These are phyloP conservation scores for Sparus aurata DNA, from an alignment of 2,797 vertebrate genomes.

Conservation along the genomic window DNA sequence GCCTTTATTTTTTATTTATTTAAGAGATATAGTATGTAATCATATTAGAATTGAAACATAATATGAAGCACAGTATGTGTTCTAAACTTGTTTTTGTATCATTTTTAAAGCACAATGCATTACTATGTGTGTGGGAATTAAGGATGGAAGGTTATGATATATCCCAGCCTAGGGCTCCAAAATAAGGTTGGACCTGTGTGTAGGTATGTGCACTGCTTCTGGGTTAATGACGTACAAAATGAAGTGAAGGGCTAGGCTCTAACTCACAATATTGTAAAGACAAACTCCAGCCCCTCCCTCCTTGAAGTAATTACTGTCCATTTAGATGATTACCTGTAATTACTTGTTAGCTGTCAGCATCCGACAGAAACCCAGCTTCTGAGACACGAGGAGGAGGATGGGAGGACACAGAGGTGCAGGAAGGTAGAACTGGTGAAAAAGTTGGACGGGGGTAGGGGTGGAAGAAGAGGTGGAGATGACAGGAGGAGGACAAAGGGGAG, in stretches of 20 bases:
- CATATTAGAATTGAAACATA: too few species aligned
- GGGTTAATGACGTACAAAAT: constrained; percentile 60
- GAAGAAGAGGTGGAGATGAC: constrained; percentile 40
- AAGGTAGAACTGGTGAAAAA: constrained; percentile 45
- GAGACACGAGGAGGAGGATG: constrained; percentile 62
- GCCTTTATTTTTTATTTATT: too few species aligned
- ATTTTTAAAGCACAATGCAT: too few species aligned
- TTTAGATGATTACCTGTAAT: constrained; percentile 90
- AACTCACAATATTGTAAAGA: constrained; percentile 74
- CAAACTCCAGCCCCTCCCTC: constrained; percentile 55
- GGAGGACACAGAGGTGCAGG: constrained; percentile 45
- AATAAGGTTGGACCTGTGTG: neutral
- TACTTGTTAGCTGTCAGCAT: constrained; percentile 89
- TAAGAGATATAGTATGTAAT: too few species aligned
- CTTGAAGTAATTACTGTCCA: constrained; percentile 89
- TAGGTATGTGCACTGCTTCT: constrained; percentile 2
- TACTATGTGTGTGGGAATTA: too few species aligned
- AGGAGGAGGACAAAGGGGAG: constrained; percentile 47
- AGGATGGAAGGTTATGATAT: too few species aligned
- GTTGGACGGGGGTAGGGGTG: constrained; percentile 55
- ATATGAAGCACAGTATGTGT: too few species aligned
- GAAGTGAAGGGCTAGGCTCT: constrained; percentile 63
- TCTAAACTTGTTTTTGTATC: too few species aligned
- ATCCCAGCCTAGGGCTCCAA: too few species aligned
- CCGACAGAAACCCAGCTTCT: constrained; percentile 77